Evolutionary conservation across 2,888 invertebrate species (phyloP).

Genomic region (Portevinia maculata): DNA sequence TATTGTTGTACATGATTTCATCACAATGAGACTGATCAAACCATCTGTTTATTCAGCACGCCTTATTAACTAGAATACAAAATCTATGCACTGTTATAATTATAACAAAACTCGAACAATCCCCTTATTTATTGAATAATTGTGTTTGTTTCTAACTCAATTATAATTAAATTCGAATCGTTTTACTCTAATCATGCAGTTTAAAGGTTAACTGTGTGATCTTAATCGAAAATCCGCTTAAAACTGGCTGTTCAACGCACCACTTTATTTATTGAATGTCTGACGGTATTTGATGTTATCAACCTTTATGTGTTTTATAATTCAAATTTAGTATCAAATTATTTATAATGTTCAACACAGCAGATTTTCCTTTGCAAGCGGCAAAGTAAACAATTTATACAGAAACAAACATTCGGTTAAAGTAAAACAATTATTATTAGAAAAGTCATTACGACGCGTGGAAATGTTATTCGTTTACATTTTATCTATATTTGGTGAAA

Average conservation of each 20-base stretch:
- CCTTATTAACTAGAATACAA: not conserved
- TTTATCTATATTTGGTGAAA: no score
- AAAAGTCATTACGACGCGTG: no score
- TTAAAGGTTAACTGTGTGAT: conserved; percentile 46
- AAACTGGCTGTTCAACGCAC: conserved; percentile 24
- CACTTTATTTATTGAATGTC: not conserved
- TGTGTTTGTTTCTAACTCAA: not conserved
- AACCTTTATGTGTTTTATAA: conserved; percentile 9
- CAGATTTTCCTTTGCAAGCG: no score
- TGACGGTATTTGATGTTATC: conserved; percentile 27
- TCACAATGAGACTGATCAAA: no score
- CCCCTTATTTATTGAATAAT: conserved; percentile 1
- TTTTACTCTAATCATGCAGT: conserved; percentile 34
- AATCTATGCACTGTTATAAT: no score
- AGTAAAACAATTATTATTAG: no score
- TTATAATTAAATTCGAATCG: conserved; percentile 21
- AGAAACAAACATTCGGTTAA: no score
- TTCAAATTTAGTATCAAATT: conserved; percentile 2
- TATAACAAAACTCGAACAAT: not conserved
- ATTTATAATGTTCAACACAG: not conserved
- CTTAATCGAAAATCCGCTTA: conserved; percentile 15
- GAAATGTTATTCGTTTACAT: no score
- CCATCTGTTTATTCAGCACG: conserved; percentile 40
- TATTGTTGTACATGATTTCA: no score
- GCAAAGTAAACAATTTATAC: no score